phyloP scores from a whole-genome alignment of 2,888 invertebrate genomes.

The Morinoia aosen region DNA sequence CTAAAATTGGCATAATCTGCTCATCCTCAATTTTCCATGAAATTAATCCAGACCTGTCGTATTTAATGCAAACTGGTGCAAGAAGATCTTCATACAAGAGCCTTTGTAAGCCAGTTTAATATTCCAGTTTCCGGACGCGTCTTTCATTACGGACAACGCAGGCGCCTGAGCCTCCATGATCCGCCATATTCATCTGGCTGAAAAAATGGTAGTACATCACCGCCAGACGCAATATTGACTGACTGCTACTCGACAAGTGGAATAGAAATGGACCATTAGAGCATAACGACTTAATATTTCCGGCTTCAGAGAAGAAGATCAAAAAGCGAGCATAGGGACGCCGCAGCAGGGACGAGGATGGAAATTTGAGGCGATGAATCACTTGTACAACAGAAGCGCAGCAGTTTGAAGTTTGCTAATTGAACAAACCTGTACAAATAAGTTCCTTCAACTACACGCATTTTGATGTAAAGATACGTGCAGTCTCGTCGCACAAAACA shows the following conservation, averaged over 20 bases:
- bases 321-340: background rate
- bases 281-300: conserved; percentile 13
- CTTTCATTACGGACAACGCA: background rate
- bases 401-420: background rate
- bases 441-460: no score
- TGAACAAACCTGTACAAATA: background rate
- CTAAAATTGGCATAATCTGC: background rate
- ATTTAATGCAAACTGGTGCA: background rate
- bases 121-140: background rate
- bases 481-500: no score
- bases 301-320: background rate
- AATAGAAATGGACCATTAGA: conserved; percentile 24
- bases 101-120: background rate
- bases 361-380: background rate
- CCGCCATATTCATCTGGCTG: background rate
- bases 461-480: no score
- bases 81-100: background rate
- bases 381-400: background rate
- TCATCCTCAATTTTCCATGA: background rate
- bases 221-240: background rate
- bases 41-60: background rate
- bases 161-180: background rate
- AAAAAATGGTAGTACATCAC: conserved; percentile 9
- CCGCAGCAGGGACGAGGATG: background rate
- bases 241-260: conserved; percentile 38